Evolutionary conservation across 2,888 invertebrate genomes (phyloP).

Genomic region (Pardosa pseudoannulata): DNA sequence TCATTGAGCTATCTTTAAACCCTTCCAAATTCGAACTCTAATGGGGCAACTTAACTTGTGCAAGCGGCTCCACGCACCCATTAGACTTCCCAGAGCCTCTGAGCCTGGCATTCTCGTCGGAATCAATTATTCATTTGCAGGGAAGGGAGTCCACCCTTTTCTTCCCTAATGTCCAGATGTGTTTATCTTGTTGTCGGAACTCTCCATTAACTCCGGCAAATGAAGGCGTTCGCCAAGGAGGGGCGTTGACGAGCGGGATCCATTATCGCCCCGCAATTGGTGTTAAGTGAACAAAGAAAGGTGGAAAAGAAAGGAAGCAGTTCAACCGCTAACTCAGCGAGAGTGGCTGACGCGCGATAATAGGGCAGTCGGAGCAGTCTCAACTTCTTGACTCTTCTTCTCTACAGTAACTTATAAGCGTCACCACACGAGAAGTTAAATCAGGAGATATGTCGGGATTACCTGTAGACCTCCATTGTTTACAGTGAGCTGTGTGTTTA

Average conservation of each 20-base stretch:
- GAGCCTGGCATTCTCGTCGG: conserved; percentile 50
- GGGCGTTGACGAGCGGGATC: conserved; percentile 67
- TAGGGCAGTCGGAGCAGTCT: conserved; percentile 20
- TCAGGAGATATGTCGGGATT: too few relatives aligned
- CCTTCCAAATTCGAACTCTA: conserved; percentile 51
- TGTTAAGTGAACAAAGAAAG: conserved; percentile 68
- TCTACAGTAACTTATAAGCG: too few relatives aligned
- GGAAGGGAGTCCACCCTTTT: conserved; percentile 64
- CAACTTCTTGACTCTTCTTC: too few relatives aligned
- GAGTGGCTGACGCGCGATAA: conserved; percentile 35
- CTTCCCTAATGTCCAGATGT: conserved; percentile 70
- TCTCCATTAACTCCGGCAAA: conserved; percentile 62
- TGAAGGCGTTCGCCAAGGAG: conserved; percentile 53
- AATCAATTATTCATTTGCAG: conserved; percentile 70
- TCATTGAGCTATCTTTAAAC: conserved; percentile 60
- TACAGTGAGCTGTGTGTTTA: too few relatives aligned
- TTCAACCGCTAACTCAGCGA: conserved; percentile 2
- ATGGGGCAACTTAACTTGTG: conserved; percentile 62
- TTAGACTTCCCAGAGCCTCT: conserved; percentile 50
- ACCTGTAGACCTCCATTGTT: too few relatives aligned
- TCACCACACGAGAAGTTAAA: too few relatives aligned
- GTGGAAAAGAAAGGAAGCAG: conserved; percentile 45
- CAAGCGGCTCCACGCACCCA: conserved; percentile 40
- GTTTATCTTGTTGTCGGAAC: conserved; percentile 70
- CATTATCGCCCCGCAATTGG: conserved; percentile 69